A percentile compares a stretch with the other conserved stretches of the same genome.
phyloP scores from a whole-genome alignment of 2,797 vertebrate species.

The Balearica regulorum region DNA sequence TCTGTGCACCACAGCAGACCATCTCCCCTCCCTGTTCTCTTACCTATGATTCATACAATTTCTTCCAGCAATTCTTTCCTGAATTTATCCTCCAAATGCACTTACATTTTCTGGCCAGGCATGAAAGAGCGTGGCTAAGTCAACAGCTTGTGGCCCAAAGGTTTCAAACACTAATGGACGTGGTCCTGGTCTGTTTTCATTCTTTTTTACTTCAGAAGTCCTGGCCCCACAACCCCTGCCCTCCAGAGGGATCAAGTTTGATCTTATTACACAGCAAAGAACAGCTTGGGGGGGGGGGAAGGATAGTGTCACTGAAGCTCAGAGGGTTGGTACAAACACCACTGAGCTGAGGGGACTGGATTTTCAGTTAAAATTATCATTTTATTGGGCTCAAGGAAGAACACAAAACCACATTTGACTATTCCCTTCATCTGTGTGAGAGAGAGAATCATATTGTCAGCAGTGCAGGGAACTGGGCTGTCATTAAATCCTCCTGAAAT shows the following conservation, averaged over 20 bases:
- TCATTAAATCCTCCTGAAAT: neutral
- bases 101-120: neutral
- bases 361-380: neutral
- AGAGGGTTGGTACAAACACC: neutral
- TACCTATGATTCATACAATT: neutral
- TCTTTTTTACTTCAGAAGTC: neutral
- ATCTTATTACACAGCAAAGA: neutral
- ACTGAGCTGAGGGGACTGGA: neutral
- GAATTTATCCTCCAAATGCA: neutral
- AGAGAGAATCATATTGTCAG: neutral
- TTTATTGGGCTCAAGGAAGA: neutral
- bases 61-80: neutral
- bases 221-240: neutral
- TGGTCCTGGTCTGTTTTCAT: neutral
- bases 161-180: neutral
- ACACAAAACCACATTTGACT: neutral
- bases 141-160: neutral
- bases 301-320: neutral
- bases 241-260: neutral
- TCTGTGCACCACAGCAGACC: neutral
- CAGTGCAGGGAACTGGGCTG: neutral
- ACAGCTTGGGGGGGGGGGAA: neutral
- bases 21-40: neutral
- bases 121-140: neutral
- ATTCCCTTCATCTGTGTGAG: neutral